phyloP scores from a whole-genome alignment of 1,140 invertebrate species.

The Sycophila sp. region DNA sequence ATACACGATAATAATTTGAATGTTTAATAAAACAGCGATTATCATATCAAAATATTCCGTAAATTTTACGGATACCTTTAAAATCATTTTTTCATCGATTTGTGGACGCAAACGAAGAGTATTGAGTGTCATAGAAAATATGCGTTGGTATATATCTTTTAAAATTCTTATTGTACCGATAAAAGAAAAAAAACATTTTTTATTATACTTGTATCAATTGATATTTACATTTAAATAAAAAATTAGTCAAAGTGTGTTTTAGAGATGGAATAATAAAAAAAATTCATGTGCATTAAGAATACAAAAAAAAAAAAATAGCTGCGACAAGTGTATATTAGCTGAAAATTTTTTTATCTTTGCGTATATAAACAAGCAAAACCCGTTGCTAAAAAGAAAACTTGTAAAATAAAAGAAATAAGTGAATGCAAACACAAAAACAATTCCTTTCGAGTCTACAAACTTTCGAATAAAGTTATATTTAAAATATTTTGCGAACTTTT shows the following conservation, averaged over 20 bases:
- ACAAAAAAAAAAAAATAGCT: neutral
- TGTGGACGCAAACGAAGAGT: neutral
- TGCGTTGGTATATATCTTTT: slow-evolving; percentile 26
- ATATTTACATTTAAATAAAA: neutral
- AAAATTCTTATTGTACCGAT: slow-evolving; percentile 20
- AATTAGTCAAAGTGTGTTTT: neutral
- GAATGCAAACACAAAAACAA: too few species aligned
- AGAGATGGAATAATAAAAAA: neutral
- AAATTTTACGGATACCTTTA: neutral
- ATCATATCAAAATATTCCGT: too few species aligned
- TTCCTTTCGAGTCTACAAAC: too few species aligned
- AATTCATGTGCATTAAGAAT: neutral
- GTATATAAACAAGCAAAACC: too few species aligned
- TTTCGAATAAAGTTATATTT: too few species aligned
- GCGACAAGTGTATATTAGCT: neutral
- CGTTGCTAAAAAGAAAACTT: too few species aligned
- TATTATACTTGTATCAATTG: slow-evolving; percentile 1
- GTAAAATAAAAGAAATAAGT: too few species aligned
- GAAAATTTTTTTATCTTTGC: too few species aligned
- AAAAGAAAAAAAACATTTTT: slow-evolving; percentile 13
- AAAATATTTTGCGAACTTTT: too few species aligned
- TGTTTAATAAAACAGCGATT: too few species aligned
- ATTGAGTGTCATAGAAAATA: too few species aligned
- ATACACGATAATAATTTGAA: neutral
- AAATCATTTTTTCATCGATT: too few species aligned